Evolutionary conservation across 1,140 invertebrate genomes (phyloP).

Genomic region (Drosophila lacteicornis): DNA sequence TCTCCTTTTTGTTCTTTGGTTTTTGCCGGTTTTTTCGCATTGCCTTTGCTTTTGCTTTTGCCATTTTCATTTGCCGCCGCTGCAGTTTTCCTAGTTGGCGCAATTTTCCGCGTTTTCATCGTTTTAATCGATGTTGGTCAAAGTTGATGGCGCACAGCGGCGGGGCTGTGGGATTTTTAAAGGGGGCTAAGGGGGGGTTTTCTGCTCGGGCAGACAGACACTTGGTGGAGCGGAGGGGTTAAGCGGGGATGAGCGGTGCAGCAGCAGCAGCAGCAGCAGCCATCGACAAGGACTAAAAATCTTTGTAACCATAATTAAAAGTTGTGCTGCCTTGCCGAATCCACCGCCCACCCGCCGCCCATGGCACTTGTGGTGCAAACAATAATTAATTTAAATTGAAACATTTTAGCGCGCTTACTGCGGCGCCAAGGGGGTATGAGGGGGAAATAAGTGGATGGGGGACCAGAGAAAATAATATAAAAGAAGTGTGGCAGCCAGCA

Average conservation of each 20-base stretch:
- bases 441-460: not conserved
- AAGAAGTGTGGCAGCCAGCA: not conserved
- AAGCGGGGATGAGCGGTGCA: not conserved
- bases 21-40: conserved; percentile 23
- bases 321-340: conserved; percentile 55
- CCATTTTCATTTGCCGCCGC: conserved; percentile 78
- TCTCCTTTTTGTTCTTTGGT: conserved; percentile 26
- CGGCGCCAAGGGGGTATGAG: not conserved
- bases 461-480: not conserved
- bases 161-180: not conserved
- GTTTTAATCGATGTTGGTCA: conserved; percentile 83
- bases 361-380: conserved; percentile 78
- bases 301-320: conserved; percentile 83
- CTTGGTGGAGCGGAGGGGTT: not conserved
- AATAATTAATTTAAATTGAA: conserved; percentile 84
- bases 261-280: conserved; percentile 41
- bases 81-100: conserved; percentile 81
- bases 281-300: conserved; percentile 80
- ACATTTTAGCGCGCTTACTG: conserved; percentile 72
- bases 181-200: not conserved
- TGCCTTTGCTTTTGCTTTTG: conserved; percentile 45
- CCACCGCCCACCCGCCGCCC: conserved; percentile 10
- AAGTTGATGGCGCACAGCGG: conserved; percentile 54
- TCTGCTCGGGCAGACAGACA: conserved; percentile 33
- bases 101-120: conserved; percentile 82